phyloP scores from a whole-genome alignment of 2,888 invertebrate genomes.

The Morpho achilles region DNA sequence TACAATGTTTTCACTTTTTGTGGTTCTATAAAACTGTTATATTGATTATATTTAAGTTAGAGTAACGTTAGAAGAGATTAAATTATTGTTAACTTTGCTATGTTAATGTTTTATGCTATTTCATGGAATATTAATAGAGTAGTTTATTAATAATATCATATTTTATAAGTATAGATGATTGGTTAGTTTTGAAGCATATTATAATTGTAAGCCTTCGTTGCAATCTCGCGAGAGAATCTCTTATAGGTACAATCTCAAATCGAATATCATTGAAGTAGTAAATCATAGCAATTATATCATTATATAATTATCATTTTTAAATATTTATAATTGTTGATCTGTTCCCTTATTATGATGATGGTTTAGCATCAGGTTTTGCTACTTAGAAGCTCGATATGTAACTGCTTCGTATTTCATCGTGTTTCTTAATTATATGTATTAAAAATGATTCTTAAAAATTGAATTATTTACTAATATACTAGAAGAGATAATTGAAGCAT shows the following conservation, averaged over 20 bases:
- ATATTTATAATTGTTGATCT: too few relatives aligned
- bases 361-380: too few relatives aligned
- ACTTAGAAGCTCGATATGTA: too few relatives aligned
- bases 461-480: too few relatives aligned
- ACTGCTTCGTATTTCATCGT: too few relatives aligned
- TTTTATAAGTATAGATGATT: constrained; percentile 40
- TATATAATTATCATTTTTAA: too few relatives aligned
- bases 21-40: constrained; percentile 72
- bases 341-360: too few relatives aligned
- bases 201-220: constrained; percentile 49
- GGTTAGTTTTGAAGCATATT: constrained; percentile 35
- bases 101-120: constrained; percentile 59
- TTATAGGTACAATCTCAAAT: constrained; percentile 33
- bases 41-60: constrained; percentile 57
- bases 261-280: constrained; percentile 16
- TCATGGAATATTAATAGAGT: constrained; percentile 33
- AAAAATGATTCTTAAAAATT: too few relatives aligned
- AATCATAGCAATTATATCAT: too few relatives aligned
- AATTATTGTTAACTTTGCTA: constrained; percentile 78
- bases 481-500: too few relatives aligned
- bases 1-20: constrained; percentile 66
- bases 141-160: constrained; percentile 36
- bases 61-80: constrained; percentile 75
- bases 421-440: too few relatives aligned
- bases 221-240: constrained; percentile 70